A percentile compares a stretch with the other conserved stretches of the same genome.
phyloP scores from a whole-genome alignment of 2,113 vertebrate genomes.

The Chaenogobius annularis region DNA sequence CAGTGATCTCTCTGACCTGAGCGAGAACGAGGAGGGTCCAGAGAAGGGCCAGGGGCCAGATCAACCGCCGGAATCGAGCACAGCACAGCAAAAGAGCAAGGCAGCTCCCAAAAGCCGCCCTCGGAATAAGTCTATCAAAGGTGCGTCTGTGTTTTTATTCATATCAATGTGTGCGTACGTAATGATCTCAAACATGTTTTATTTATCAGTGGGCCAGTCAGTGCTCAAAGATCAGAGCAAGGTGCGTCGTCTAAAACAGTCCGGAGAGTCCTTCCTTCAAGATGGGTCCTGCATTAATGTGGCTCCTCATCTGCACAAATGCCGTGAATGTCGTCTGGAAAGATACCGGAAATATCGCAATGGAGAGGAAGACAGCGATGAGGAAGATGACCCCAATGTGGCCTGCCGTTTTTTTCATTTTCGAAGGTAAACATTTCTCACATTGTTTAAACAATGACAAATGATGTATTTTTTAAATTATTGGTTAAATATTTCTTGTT shows the following conservation, averaged over 20 bases:
- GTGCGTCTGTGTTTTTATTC: constrained; percentile 65
- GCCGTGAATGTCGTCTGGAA: constrained; percentile 95
- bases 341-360: constrained; percentile 92
- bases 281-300: constrained; percentile 98
- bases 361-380: constrained; percentile 85
- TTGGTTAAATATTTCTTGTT: neutral
- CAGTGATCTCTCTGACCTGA: constrained; percentile 95
- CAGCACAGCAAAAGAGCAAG: constrained; percentile 84
- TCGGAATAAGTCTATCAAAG: constrained; percentile 93
- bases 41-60: constrained; percentile 78
- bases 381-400: constrained; percentile 91
- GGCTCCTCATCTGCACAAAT: constrained; percentile 97
- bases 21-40: constrained; percentile 90
- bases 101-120: constrained; percentile 86
- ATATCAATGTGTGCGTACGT: neutral
- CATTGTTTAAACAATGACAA: neutral
- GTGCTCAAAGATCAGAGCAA: constrained; percentile 95
- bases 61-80: constrained; percentile 54
- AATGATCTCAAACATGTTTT: neutral
- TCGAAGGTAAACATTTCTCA: constrained; percentile 80
- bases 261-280: constrained; percentile 96
- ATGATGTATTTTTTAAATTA: too few species aligned
- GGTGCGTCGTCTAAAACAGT: constrained; percentile 95
- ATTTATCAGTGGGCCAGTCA: constrained; percentile 87
- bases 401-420: constrained; percentile 98